Conservation (phyloP, 2,113 vertebrate species). For the Pipa parva region DNA sequence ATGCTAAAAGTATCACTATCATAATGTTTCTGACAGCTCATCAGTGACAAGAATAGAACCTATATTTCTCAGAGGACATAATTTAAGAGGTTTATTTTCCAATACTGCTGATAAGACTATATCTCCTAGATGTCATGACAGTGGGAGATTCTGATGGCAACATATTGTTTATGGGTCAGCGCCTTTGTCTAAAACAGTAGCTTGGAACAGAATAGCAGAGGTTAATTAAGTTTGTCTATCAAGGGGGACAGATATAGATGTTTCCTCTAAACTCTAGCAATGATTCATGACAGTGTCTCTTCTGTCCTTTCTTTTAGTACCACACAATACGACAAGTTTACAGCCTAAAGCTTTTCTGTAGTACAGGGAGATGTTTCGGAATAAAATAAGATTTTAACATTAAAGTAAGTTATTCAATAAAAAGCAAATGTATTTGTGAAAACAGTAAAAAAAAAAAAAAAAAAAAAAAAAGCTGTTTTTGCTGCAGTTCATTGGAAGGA, state of each 20-base stretch:
- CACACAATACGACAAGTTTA: conserved; percentile 40
- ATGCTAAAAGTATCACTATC: conserved; percentile 87
- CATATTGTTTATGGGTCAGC: conserved; percentile 89
- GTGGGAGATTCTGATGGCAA: conserved; percentile 77
- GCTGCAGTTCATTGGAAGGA: too few relatives aligned
- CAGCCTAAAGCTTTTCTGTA: neutral
- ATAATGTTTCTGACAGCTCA: conserved; percentile 82
- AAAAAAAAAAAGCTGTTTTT: too few relatives aligned
- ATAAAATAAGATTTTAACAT: too few relatives aligned
- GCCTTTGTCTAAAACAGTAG: conserved; percentile 76
- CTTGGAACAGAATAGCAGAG: conserved; percentile 92
- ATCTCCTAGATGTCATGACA: conserved; percentile 68
- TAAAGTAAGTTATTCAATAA: too few relatives aligned
- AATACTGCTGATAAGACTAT: conserved; percentile 68
- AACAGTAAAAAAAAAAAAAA: too few relatives aligned
- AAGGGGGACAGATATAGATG: conserved; percentile 68
- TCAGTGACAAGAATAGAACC: conserved; percentile 82
- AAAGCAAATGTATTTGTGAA: too few relatives aligned
- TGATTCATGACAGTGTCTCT: conserved; percentile 52
- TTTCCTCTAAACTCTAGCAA: conserved; percentile 56
- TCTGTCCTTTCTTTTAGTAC: conserved; percentile 39
- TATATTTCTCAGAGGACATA: conserved; percentile 80
- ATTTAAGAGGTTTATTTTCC: conserved; percentile 68
- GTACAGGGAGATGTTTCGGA: too few relatives aligned
- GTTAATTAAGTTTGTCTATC: conserved; percentile 98